phyloP scores from a whole-genome alignment of 2,113 vertebrate species.

The Candoia aspera region DNA sequence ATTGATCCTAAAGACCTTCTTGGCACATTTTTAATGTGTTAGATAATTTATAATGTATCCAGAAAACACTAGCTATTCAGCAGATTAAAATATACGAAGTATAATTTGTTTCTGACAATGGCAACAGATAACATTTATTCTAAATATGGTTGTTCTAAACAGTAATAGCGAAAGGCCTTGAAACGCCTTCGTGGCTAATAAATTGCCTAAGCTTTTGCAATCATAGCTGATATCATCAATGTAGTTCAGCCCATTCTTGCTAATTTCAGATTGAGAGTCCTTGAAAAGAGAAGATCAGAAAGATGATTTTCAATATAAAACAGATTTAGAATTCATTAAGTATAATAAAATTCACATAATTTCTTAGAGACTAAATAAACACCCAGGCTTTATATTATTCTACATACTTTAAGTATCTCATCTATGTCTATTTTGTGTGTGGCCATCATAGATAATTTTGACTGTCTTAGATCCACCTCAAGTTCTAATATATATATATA shows the following conservation, averaged over 20 bases:
- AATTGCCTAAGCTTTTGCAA: not conserved
- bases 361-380: not conserved
- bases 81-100: not conserved
- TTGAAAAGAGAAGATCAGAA: not conserved
- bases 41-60: not conserved
- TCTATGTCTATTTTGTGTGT: not conserved
- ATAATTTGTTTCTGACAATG: not conserved
- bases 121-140: not conserved
- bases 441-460: not conserved
- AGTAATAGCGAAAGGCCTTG: not conserved
- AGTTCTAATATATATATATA: not conserved
- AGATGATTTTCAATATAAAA: not conserved
- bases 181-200: not conserved
- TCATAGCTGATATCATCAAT: not conserved
- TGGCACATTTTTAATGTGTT: not conserved
- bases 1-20: not conserved
- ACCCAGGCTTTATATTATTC: too few relatives aligned
- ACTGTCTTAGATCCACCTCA: not conserved
- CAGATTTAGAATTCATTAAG: not conserved
- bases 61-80: not conserved
- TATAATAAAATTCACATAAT: not conserved
- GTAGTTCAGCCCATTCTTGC: not conserved
- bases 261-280: not conserved
- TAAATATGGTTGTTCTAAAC: not conserved
- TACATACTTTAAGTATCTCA: not conserved